A percentile compares a stretch with the other conserved stretches of the same genome.
phyloP scores from a whole-genome alignment of 2,888 invertebrate species.

The Sarcophaga variegata region DNA sequence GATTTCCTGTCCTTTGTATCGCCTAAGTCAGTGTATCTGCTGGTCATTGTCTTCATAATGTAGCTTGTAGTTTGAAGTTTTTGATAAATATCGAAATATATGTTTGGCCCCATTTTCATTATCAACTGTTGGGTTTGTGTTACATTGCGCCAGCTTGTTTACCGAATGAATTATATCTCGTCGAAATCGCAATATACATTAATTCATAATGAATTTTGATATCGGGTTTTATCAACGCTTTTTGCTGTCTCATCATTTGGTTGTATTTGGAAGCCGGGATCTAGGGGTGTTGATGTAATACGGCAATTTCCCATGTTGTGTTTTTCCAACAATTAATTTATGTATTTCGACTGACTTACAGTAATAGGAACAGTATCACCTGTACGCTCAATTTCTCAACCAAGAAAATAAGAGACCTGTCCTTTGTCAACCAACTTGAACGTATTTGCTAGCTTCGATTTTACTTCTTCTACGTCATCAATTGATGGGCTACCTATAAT shows the following conservation, averaged over 20 bases:
- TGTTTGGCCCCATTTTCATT: conserved; percentile 53
- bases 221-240: conserved; percentile 42
- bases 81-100: conserved; percentile 56
- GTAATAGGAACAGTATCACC: neutral
- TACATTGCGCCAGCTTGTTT: conserved; percentile 61
- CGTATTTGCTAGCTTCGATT: conserved; percentile 43
- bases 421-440: conserved; percentile 50
- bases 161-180: conserved; percentile 60
- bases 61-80: conserved; percentile 57
- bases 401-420: conserved; percentile 44
- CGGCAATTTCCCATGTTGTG: conserved; percentile 37
- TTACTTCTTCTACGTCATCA: conserved; percentile 33
- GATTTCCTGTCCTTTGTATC: conserved; percentile 56
- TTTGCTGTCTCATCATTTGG: conserved; percentile 33
- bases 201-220: conserved; percentile 54
- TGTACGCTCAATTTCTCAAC: conserved; percentile 18
- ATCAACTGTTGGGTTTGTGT: conserved; percentile 51
- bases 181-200: conserved; percentile 52
- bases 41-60: conserved; percentile 51
- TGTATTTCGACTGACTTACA: conserved; percentile 8
- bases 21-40: conserved; percentile 50
- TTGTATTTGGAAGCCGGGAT: conserved; percentile 42
- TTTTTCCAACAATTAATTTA: neutral
- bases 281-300: conserved; percentile 49
- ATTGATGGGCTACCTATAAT: conserved; percentile 55